Base-by-base conservation (phyloP, 2,113 vertebrate species). In the Tetrax tetrax region DNA sequence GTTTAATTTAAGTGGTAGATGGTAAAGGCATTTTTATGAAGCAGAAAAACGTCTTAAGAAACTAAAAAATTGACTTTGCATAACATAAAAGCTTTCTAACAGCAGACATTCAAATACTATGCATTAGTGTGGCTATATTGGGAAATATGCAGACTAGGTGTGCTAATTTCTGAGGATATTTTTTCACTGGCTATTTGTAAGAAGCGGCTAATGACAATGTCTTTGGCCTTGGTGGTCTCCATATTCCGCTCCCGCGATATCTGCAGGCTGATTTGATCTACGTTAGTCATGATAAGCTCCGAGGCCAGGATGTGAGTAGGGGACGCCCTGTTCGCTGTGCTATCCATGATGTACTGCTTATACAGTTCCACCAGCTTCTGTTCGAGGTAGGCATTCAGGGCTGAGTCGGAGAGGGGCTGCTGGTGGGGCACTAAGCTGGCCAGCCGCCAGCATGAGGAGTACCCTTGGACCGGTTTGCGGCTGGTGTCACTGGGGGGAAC, bases 221-320 rank as follows among this genome's bases (percentile, higher is more conserved):
- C 99, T 85, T 99, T 99, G 93, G 99, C 99, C 96, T 98, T 97
- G 28, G 97, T 96, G 2, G 99, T 98, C 94, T 99, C 99, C 96
- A 99, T 97, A 53, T 99, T 99, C 81, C 98, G 98, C 65, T 99
- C 99, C 69, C 98, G 98, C 37, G 98, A 99, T 90, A 99, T 97
- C 96, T 99, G 99, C 87, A 98, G 94, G 71, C 98, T 99, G 96
- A 99, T 99, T 97, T 99, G 99, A 96, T 99, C 99, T 51, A 99
- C 97, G 6, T 98, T 99, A 60, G 98, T 98, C 97, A 99, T 98
- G 72, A 99, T 98, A 13, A 99, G 97, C 94, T 99, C 99, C 2
- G 99, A 99, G 53, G 98, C 98, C 97, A 99, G 97, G 94, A 99
- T 98, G 51, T 98, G 98, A 61, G 98, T 98, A 24, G 98, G 97